Conservation (phyloP, 2,888 invertebrate species). For the Sarcophaga carnaria region DNA sequence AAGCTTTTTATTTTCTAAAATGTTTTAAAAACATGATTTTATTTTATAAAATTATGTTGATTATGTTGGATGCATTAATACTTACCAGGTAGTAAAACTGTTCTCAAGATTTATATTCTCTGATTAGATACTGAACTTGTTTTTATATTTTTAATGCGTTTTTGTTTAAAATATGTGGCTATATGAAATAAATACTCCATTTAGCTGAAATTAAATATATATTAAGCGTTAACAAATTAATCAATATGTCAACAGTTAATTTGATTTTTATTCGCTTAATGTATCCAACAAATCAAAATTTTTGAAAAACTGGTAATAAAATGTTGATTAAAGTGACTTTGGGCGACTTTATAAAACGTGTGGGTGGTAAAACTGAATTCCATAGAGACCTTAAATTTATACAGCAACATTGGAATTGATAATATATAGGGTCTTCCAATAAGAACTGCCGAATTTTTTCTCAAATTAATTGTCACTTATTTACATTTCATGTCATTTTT, state of each 20-base stretch:
- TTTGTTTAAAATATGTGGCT: conserved; percentile 7
- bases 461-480: too few relatives aligned
- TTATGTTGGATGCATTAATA: too few relatives aligned
- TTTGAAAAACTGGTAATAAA: neutral
- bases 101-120: conserved; percentile 6
- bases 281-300: neutral
- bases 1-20: too few relatives aligned
- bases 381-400: too few relatives aligned
- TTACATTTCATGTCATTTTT: too few relatives aligned
- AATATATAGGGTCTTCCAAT: too few relatives aligned
- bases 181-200: conserved; percentile 49
- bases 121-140: conserved; percentile 49
- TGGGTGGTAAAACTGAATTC: too few relatives aligned
- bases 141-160: conserved; percentile 13
- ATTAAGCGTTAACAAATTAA: conserved; percentile 56
- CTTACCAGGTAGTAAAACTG: neutral
- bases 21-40: too few relatives aligned
- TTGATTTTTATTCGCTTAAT: neutral
- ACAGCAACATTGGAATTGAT: too few relatives aligned
- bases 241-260: conserved; percentile 52
- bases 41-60: too few relatives aligned
- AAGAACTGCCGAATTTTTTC: too few relatives aligned
- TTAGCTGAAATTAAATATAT: conserved; percentile 46
- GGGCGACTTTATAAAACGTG: too few relatives aligned
- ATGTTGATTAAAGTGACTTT: neutral